Evolutionary conservation across 2,888 invertebrate genomes (phyloP), one percentile per base, ranked within the genome.

Genomic region (Apomyelois bistriatella): DNA sequence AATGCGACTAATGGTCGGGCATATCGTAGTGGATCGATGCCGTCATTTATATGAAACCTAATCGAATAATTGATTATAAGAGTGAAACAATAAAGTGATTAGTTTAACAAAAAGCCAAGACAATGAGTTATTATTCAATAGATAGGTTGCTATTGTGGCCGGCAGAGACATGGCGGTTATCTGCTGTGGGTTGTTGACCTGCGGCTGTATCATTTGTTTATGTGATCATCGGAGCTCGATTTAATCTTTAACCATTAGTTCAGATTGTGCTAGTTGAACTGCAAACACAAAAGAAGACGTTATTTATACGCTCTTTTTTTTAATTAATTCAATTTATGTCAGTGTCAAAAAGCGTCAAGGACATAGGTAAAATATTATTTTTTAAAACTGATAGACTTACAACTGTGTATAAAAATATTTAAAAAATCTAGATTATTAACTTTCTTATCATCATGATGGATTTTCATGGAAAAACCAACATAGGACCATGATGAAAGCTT

Each of bases 21-120:
- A 71, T 76, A 82, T 82, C 77, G 59, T 79, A 85, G 79, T 78
- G 66, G 79, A 82, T 68, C 65, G 71, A 68, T 72, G 70, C 79
- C 76, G 84, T 78, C 83, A 74, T 82, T 82, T 83, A 83, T 84
- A 79, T 75, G 82, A 81, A 85, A 87, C 76, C 76, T 85, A 88
- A 89, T 85, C 83, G 85, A 87, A 80, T 89, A 89, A 90, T 89
- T 90, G 89, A 89, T 90, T 90, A 85, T 80, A 82, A 77, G 78
- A 84, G 74, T 76, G 76, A 82, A 89, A 89, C 89, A 90, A 90
- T 89, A 84, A 86, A 89, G 85, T 88, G 88, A 89, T 89, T 90
- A 90, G 87, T 85, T 81, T 70, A 78, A 90, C 85, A 86, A 87
- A 88, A 89, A 84, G 80, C 82, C 80, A 84, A 22, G 87, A 89